Conservation (phyloP, 2,888 invertebrate species). For the Plagodis pulveraria region DNA sequence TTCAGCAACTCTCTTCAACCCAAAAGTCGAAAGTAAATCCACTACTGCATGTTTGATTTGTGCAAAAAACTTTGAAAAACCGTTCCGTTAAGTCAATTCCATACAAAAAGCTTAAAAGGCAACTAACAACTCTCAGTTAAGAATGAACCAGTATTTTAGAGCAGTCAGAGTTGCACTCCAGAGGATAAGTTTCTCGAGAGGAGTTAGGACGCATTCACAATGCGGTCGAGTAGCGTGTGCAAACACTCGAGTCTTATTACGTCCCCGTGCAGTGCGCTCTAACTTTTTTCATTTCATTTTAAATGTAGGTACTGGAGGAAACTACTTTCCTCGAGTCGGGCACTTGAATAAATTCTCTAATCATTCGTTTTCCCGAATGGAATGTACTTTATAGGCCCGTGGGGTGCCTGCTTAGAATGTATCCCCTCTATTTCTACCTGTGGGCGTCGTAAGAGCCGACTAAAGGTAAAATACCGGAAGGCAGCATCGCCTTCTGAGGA, state of each 20-base stretch:
- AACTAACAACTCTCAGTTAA: constrained; percentile 6
- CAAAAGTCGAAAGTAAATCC: no score
- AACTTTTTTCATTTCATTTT: constrained; percentile 69
- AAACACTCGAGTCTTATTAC: constrained; percentile 47
- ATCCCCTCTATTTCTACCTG: no score
- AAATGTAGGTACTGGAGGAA: constrained; percentile 37
- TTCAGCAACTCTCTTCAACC: no score
- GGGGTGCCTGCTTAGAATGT: no score
- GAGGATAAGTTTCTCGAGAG: constrained; percentile 48
- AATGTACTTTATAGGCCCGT: no score
- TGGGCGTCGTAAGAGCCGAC: no score
- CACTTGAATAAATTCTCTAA: constrained; percentile 8
- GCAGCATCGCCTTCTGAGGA: no score
- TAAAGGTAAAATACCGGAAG: no score
- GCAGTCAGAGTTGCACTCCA: constrained; percentile 36
- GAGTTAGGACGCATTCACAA: constrained; percentile 50
- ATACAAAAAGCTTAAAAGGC: not conserved
- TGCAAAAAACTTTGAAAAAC: no score
- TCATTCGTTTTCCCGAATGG: not conserved
- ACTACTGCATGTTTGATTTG: no score
- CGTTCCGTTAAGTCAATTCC: not conserved
- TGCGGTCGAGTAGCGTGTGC: constrained; percentile 52
- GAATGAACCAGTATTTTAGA: constrained; percentile 14
- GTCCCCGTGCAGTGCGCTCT: constrained; percentile 36
- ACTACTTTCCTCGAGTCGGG: not conserved